Conservation (phyloP, 2,888 invertebrate genomes). For the Hybos culiciformis region DNA sequence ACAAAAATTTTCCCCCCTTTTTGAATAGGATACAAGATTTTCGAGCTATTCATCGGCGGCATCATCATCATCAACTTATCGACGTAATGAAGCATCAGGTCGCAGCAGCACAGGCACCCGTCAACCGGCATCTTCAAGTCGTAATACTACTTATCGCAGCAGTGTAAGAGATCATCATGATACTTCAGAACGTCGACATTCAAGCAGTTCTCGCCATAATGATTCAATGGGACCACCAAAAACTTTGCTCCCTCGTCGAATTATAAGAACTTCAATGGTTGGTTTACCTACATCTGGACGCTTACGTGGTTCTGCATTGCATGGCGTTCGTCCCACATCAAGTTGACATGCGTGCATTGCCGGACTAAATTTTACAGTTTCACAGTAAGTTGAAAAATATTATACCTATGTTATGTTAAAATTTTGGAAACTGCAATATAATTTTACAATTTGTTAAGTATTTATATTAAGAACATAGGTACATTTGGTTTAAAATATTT, state of each 20-base stretch:
- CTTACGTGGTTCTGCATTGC: slow-evolving; percentile 19
- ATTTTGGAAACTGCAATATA: background rate
- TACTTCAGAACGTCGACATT: slow-evolving; percentile 9
- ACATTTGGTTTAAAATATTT: background rate
- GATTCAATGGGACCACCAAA: slow-evolving; percentile 34
- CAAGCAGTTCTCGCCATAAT: slow-evolving; percentile 11
- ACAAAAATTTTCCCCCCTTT: slow-evolving; percentile 18
- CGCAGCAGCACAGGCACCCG: slow-evolving; percentile 31
- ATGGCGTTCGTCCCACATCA: slow-evolving; percentile 42
- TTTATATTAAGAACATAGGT: background rate
- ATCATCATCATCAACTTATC: slow-evolving; percentile 34
- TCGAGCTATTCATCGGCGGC: slow-evolving; percentile 27
- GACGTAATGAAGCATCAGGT: slow-evolving; percentile 24
- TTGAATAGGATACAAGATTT: slow-evolving; percentile 20
- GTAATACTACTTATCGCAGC: slow-evolving; percentile 20
- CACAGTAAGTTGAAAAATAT: slow-evolving; percentile 37
- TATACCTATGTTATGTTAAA: background rate
- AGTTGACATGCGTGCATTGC: slow-evolving; percentile 65
- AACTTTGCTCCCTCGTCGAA: slow-evolving; percentile 28
- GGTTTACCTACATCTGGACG: slow-evolving; percentile 23
- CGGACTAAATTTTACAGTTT: slow-evolving; percentile 60
- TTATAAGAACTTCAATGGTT: slow-evolving; percentile 28
- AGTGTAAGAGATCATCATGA: slow-evolving; percentile 3
- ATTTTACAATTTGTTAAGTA: background rate
- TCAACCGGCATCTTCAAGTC: slow-evolving; percentile 16